Evolutionary conservation across 1,140 invertebrate species (phyloP).

Genomic region (Leptinotarsa defecta): DNA sequence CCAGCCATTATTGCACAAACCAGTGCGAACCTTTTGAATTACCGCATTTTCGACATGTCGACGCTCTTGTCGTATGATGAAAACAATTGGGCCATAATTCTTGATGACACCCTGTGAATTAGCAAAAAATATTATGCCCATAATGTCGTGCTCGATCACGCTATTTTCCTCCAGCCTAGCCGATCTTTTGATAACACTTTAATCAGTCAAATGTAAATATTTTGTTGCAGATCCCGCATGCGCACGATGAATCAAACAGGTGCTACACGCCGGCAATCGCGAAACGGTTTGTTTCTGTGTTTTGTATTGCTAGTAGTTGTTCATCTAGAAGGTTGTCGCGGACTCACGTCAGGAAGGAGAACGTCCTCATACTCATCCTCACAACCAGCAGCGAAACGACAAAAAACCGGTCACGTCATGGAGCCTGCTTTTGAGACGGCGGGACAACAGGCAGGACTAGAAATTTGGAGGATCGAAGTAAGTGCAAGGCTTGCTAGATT

Average conservation of each 20-base stretch:
- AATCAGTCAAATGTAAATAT: constrained; percentile 1
- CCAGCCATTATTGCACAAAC: no score
- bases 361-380: not conserved
- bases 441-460: constrained; percentile 64
- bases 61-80: no score
- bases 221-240: not conserved
- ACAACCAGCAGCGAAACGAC: constrained; percentile 1
- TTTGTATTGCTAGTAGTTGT: constrained; percentile 1
- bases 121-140: no score
- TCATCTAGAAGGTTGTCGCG: constrained; percentile 11
- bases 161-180: no score
- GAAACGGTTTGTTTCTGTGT: constrained; percentile 9
- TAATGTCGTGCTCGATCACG: no score
- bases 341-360: not conserved
- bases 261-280: constrained; percentile 3
- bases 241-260: constrained; percentile 5
- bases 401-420: constrained; percentile 49
- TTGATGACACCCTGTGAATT: no score
- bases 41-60: no score
- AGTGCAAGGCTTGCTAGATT: constrained; percentile 1
- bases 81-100: no score
- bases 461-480: constrained; percentile 74
- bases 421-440: constrained; percentile 67
- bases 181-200: not conserved
- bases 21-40: no score